Evolutionary conservation across 2,797 vertebrate genomes (phyloP), one percentile per base, ranked within the genome.

Genomic region (Melanotaenia parkinsoni): DNA sequence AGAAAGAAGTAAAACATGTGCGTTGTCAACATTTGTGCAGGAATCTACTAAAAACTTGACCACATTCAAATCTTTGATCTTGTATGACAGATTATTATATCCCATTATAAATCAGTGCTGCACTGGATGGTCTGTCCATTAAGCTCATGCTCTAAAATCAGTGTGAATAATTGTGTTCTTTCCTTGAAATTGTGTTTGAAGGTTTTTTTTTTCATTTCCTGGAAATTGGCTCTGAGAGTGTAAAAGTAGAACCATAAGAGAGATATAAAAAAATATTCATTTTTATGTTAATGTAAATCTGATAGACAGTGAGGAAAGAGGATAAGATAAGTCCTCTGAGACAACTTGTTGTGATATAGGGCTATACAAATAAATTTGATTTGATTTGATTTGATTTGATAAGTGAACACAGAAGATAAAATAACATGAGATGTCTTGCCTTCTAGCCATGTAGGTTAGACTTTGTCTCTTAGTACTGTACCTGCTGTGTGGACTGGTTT

Each of bases 381-480:
- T n/a, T n/a, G n/a, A n/a, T n/a, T n/a, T n/a, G n/a, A n/a, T n/a
- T n/a, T n/a, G n/a, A n/a, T n/a, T n/a, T n/a, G n/a, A n/a, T n/a
- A 84, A 86, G 73, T 80, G 86, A 91, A 89, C 70, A 75, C 69
- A 79, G 86, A 78, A 79, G 92, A 91, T 91, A 90, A 87, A 86
- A 85, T 76, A 63, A 78, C 83, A 87, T 79, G 86, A 80, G 79
- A 86, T 79, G 85, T 88, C 80, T 90, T 73, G 77, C 74, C 89
- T 77, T 77, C 9, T 18, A 88, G 88, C 85, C 76, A 61, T 83
- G 80, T 74, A 86, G 66, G 76, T 91, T 80, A 77, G 81, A 76
- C 67, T 74, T 72, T 83, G 84, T 90, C 89, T 82, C 74, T 72
- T 56, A 24, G 37, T 86, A 30, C 30, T 30, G 30, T 30, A 72